Base-by-base conservation (phyloP, 2,797 vertebrate genomes). In the Hippopotamyrus pictus region DNA sequence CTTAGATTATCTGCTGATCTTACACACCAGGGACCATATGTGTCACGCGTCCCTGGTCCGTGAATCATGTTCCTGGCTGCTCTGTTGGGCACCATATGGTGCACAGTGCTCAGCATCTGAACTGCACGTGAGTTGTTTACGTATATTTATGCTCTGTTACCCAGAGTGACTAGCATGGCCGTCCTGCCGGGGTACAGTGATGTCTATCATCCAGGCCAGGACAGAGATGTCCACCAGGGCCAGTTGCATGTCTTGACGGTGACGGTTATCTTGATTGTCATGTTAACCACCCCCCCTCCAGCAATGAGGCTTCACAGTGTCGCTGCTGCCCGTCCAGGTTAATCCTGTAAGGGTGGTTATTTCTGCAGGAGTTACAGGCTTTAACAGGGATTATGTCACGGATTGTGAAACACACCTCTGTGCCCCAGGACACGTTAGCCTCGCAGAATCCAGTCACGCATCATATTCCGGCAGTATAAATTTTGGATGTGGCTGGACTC, bases 331-430 rank as follows among this genome's bases (percentile, higher is more conserved):
- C 92, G 85, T 91, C 90, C 88, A 86, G 84, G 91, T 91, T 94
- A 95, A 95, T 95, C 94, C 90, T 59, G 90, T 94, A 94, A 95
- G 94, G 93, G 91, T 89, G 90, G 89, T 92, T 89, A 88, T 92
- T 93, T 93, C 92, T 90, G 93, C 90, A 87, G 89, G 91, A 92
- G 90, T 94, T 92, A 93, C 83, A 19, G 92, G 91, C 90, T 91
- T 91, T 93, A 94, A 94, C 93, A 25, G 84, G 92, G 93, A 94
- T 95, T 93, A 94, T 91, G 0, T 89, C 86, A 92, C 93, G 17
- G 88, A 86, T 90, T 53, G 53, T 57, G 11, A 8, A 87, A 65
- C 41, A 65, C n/a, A 50, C 44, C 65, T 87, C 19, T 11, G 53
- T 57, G 14, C 85, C 76, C 76, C 17, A 82, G 76, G 76, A 33